Evolutionary conservation across 2,113 vertebrate genomes (phyloP), one percentile per base, ranked within the genome.

Genomic region (Columba livia): DNA sequence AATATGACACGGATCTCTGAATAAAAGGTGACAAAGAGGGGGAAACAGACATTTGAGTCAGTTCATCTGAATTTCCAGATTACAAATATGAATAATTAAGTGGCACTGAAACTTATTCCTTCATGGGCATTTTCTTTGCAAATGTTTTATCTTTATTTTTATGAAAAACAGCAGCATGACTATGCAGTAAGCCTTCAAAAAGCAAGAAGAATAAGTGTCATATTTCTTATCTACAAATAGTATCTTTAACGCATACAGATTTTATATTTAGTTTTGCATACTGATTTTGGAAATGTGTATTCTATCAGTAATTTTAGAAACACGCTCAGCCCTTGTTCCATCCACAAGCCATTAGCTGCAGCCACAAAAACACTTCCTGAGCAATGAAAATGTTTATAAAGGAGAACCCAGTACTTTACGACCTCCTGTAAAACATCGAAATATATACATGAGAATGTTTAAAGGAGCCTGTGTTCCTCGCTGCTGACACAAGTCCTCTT

Each of bases 381-480:
- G n/a, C n/a, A 42, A 53, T 4, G 5, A 53, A 75, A 89, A 65
- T 7, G n/a, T 42, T 32, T 23, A 7, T 6, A 58, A 74, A 69
- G 50, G 8, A 48, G 10, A 48, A 47, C 5, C 7, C 23, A 28
- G 38, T 23, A 15, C 7, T 21, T 20, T 16, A 40, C 15, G 10
- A 42, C 6, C 15, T 64, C n/a, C 23, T 3, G 9, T 7, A 72
- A 71, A 19, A 19, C 26, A 15, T 0, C 3, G 5, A 62, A 44
- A 79, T 6, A 11, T 0, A 2, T 0, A 12, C 0, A 11, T 10
- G 62, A 40, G 61, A 47, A 74, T 1, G 25, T 57, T 74, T 17
- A n/a, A 20, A 40, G 14, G 38, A 21, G 12, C 2, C 48, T 14
- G 32, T 3, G 5, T 36, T 85, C 38, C 29, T 15, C 19, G 29